A percentile compares a stretch with the other conserved stretches of the same genome.
Conservation (phyloP, 1,140 invertebrate species). For the Ceratoteleas bidentatus region DNA sequence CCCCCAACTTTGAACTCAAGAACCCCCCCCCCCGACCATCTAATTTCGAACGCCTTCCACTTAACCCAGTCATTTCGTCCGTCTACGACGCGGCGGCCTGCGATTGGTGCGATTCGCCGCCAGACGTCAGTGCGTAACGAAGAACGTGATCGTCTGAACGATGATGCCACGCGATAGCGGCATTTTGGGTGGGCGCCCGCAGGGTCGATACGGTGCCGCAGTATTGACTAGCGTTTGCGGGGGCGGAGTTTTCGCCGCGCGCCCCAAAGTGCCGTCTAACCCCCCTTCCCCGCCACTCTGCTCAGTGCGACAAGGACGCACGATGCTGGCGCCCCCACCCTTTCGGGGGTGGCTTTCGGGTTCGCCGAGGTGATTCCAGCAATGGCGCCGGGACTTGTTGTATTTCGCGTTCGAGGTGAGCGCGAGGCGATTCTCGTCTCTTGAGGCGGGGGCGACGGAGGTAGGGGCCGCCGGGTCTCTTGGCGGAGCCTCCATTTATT, state of each 20-base stretch:
- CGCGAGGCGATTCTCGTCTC: conserved; percentile 71
- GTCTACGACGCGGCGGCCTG: too few species aligned
- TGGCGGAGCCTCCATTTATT: conserved; percentile 79
- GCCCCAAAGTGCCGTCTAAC: too few species aligned
- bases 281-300: too few species aligned
- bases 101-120: too few species aligned
- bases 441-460: conserved; percentile 40
- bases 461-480: conserved; percentile 51
- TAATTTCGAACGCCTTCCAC: too few species aligned
- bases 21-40: too few species aligned
- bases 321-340: conserved; percentile 32
- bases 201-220: conserved; percentile 64
- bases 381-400: conserved; percentile 81
- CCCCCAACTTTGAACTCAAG: too few species aligned
- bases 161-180: conserved; percentile 47
- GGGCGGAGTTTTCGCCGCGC: conserved; percentile 79
- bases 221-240: conserved; percentile 80
- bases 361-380: conserved; percentile 77
- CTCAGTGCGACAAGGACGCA: conserved; percentile 21
- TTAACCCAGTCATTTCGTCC: too few species aligned
- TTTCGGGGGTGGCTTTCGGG: conserved; percentile 61
- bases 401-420: conserved; percentile 76
- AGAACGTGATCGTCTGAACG: conserved; percentile 69
- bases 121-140: too few species aligned
- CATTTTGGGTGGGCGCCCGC: conserved; percentile 22